Base-by-base conservation (phyloP, 2,888 invertebrate species). In the Panopea generosa region DNA sequence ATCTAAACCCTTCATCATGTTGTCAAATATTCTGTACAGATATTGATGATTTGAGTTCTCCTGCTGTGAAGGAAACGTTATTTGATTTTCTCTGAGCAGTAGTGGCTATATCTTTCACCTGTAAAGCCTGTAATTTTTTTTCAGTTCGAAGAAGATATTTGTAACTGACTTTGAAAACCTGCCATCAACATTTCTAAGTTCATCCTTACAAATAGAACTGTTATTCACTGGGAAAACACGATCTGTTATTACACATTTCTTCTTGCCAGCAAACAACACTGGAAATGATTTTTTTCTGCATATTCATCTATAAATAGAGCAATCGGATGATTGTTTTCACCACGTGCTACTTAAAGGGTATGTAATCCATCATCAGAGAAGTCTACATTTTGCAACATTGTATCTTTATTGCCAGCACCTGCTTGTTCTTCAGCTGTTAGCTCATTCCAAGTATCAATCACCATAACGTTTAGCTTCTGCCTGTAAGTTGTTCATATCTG, bases 361-460 rank as follows among this genome's bases (percentile, higher is more conserved):
- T 78, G 69, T 38, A 49, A 22, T 4, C 77, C 74, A 74, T 78
- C 70, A 66, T 74, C 73, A 20, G 65, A 57, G 27, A 74, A 74
- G 43, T 78, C 77, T 7, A 33, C 29, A 22, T 73, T 60, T 20
- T 78, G 55, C 14, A 73, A 47, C 29, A 78, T 24, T 52, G 73
- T 73, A 40, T 77, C 69, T 22, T 29, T 68, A 24, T 77, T 77
- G 16, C 77, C 73, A 24, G 53, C 33, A 0, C 56, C 52, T 24
- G 27, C 20, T 18, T 38, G 18, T 47, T 69, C 67, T 47, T 77
- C 68, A 53, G 73, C 66, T 18, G 3, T 43, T 14, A 63, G 11
- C 40, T 78, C 71, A 53, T 40, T 55, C 74, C 70, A 71, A 14
- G 61, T 53, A 38, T 74, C 67, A 14, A 11, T 72, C 72, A 2